A percentile compares a stretch with the other conserved stretches of the same genome.
These are phyloP conservation scores for Tetranychus piercei DNA, from an alignment of 2,888 invertebrate species.

Conservation along the genomic window DNA sequence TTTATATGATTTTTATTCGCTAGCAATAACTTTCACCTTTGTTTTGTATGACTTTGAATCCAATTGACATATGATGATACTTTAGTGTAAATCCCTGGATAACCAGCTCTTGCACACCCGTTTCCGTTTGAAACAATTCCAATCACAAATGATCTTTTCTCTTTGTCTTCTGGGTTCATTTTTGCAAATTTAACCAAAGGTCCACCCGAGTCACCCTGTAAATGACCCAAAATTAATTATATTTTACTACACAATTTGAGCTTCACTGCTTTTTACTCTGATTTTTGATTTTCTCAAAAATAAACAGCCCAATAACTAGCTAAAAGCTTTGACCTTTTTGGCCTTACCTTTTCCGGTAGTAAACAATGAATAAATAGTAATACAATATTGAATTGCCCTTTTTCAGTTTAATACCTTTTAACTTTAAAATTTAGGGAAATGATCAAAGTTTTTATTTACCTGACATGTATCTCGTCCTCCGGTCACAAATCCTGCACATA, in stretches of 20 bases:
- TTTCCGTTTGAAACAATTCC: slow-evolving; percentile 28
- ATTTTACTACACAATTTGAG: too few relatives aligned
- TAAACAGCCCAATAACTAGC: neutral
- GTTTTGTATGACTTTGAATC: slow-evolving; percentile 19
- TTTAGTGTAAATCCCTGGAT: slow-evolving; percentile 27
- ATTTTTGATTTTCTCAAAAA: neutral
- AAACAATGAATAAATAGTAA: neutral
- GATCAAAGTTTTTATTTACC: slow-evolving; percentile 10
- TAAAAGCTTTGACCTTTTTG: neutral
- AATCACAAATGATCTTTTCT: slow-evolving; percentile 22
- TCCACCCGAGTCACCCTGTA: slow-evolving; percentile 28
- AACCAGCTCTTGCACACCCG: slow-evolving; percentile 26
- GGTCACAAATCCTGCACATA: slow-evolving; percentile 25
- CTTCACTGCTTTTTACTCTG: neutral
- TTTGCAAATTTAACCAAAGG: slow-evolving; percentile 23
- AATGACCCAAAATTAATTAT: neutral
- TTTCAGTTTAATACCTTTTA: too few relatives aligned
- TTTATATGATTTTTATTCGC: too few relatives aligned
- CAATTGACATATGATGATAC: slow-evolving; percentile 26
- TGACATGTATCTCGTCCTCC: slow-evolving; percentile 27
- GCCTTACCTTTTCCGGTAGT: neutral
- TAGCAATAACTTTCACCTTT: neutral
- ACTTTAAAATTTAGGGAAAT: neutral
- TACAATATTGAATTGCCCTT: too few relatives aligned
- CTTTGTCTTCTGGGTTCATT: slow-evolving; percentile 16